Conservation (phyloP, 2,113 vertebrate genomes). For the Cynocephalus volans region DNA sequence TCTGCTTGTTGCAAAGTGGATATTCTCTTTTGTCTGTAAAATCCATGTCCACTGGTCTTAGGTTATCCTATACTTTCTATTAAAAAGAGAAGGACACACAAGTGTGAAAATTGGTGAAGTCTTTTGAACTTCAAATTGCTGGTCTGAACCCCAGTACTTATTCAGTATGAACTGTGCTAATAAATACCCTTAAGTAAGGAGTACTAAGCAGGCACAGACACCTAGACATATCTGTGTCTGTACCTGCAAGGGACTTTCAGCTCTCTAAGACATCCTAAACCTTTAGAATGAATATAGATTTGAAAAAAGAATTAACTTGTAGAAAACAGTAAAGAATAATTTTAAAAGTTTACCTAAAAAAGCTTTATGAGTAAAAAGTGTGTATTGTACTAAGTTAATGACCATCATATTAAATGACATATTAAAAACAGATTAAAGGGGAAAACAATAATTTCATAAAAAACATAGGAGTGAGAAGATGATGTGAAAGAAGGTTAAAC, state of each 20-base stretch:
- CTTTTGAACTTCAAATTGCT: slow-evolving; percentile 49
- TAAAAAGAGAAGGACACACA: background rate
- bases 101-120: background rate
- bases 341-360: background rate
- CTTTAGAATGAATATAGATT: background rate
- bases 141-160: background rate
- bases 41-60: background rate
- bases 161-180: background rate
- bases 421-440: slow-evolving; percentile 36
- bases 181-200: slow-evolving; percentile 20
- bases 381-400: background rate
- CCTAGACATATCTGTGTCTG: background rate
- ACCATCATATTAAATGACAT: background rate
- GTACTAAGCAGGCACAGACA: background rate
- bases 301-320: background rate
- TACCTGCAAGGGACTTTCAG: background rate
- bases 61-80: background rate
- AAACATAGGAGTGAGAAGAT: background rate
- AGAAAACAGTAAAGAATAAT: background rate
- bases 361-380: background rate
- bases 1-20: background rate
- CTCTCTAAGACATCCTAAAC: background rate
- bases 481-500: background rate
- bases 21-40: slow-evolving; percentile 5
- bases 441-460: background rate